phyloP scores from a whole-genome alignment of 2,113 vertebrate species.

The Sceloporus tristichus region DNA sequence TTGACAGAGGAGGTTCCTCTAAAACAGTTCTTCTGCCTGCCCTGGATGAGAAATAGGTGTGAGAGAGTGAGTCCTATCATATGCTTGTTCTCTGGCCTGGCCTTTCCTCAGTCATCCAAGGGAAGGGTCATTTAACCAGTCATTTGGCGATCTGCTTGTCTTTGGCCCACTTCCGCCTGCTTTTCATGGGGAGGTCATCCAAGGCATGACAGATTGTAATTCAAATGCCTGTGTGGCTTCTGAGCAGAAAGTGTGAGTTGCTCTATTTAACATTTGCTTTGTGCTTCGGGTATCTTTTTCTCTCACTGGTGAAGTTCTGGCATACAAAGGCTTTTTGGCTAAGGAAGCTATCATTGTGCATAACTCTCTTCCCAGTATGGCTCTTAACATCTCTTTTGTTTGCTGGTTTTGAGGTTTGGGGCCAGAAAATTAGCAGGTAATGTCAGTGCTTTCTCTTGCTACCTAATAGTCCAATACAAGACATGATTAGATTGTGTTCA shows the following conservation, averaged over 20 bases:
- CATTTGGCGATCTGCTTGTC: too few species aligned
- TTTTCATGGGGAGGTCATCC: background rate
- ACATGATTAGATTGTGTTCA: background rate
- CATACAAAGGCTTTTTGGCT: background rate
- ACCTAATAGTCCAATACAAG: background rate
- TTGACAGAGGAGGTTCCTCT: background rate
- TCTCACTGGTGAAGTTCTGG: background rate
- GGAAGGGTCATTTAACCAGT: too few species aligned
- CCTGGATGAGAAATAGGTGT: background rate
- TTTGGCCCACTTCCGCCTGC: background rate
- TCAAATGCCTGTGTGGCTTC: background rate
- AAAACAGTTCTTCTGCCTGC: background rate
- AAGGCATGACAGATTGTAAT: background rate
- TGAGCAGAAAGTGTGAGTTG: background rate
- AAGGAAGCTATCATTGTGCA: background rate
- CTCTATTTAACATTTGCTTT: background rate
- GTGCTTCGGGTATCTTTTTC: background rate
- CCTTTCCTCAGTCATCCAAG: background rate
- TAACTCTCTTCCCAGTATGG: too few species aligned
- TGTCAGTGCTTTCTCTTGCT: background rate
- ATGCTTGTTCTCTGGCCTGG: background rate
- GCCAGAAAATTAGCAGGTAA: background rate
- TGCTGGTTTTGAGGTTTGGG: background rate
- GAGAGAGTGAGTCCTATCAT: background rate
- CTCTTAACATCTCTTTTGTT: background rate